Evolutionary conservation across 2,888 invertebrate genomes (phyloP), one percentile per base, ranked within the genome.

Genomic region (Sclerodermus sp.): DNA sequence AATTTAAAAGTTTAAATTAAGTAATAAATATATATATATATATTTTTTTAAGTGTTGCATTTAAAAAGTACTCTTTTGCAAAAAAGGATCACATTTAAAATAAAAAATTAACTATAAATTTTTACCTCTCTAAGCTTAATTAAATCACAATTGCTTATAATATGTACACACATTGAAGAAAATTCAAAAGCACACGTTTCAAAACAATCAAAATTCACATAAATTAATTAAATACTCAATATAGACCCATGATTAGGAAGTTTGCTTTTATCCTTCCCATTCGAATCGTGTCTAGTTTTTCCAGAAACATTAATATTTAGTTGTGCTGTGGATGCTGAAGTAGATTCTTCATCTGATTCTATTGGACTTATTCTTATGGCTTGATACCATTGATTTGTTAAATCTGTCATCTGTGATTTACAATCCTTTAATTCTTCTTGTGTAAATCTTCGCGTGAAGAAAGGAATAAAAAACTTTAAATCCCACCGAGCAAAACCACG

Each of bases 351-450:
- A 39, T 92, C 93, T 29, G 91, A 91, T 67, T 92, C 89, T 57
- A 91, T 85, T 9, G 94, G 93, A 42, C 91, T 89, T 68, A 93
- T 90, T 53, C 93, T 84, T 62, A 96, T 95, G 0, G 96, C 96
- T 76, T 96, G 93, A 80, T 96, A 96, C 96, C 96, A 97, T 76
- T 96, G 92, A 75, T 96, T 94, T 0, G 96, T 96, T 60, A 97
- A 81, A 79, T 93, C 93, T 1, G 93, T 92, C 94, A 97, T 96
- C 81, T 96, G 96, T 62, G 91, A 93, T 78, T 93, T 93, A 73
- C 96, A 96, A 78, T 97, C 96, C 74, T 93, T 91, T 57, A 96
- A 80, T 81, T 97, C 96, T 88, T 93, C 80, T 75, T 95, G 94
- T 6, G 96, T 97, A 72, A 97, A 96, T 64, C 95, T 84, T 64